These are phyloP conservation scores for Hippoglossus hippoglossus DNA, from an alignment of 2,797 vertebrate genomes.

Conservation along the genomic window DNA sequence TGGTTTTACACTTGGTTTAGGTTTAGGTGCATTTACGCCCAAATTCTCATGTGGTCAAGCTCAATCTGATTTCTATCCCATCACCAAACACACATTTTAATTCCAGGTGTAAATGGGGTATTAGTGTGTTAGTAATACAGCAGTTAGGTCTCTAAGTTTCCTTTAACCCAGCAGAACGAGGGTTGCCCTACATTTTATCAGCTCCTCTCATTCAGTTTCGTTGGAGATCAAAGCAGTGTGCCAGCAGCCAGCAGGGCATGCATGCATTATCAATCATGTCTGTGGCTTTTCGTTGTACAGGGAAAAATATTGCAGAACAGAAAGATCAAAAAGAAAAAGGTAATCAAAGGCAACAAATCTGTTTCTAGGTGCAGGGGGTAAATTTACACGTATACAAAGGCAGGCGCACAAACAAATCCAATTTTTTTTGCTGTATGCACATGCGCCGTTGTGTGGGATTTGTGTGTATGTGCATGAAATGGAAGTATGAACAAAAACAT, in stretches of 20 bases:
- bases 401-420: conserved; percentile 30
- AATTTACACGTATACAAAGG: conserved; percentile 1
- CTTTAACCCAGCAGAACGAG: conserved; percentile 64
- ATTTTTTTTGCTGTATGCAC: conserved; percentile 19
- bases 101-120: too few species aligned
- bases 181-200: conserved; percentile 74
- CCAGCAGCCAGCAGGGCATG: conserved; percentile 64
- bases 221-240: conserved; percentile 72
- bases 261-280: conserved; percentile 79
- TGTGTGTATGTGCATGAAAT: conserved; percentile 15
- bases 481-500: conserved; percentile 25
- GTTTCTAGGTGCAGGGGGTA: conserved; percentile 22
- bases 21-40: too few species aligned
- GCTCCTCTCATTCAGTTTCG: conserved; percentile 65
- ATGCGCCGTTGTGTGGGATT: neutral
- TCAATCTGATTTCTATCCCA: too few species aligned
- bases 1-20: too few species aligned
- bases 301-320: conserved; percentile 49
- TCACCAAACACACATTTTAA: too few species aligned
- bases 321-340: conserved; percentile 71
- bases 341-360: conserved; percentile 61
- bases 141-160: conserved; percentile 44
- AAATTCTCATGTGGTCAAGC: too few species aligned
- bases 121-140: conserved; percentile 13
- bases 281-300: conserved; percentile 69